Evolutionary conservation across 2,113 vertebrate species (phyloP).

Genomic region (Paralichthys olivaceus): DNA sequence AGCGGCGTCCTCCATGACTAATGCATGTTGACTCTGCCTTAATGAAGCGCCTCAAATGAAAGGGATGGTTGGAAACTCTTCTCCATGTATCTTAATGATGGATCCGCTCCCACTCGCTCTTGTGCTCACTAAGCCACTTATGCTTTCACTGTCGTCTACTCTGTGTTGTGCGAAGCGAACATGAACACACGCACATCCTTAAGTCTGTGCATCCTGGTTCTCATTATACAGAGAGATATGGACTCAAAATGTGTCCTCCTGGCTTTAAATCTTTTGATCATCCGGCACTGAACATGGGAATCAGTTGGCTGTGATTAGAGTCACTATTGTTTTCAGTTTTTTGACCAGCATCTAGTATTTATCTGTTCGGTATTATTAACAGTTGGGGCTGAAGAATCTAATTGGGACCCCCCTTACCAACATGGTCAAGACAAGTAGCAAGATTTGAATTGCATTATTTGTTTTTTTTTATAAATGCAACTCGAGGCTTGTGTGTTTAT

Average conservation of each 20-base stretch:
- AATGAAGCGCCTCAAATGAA: conserved; percentile 75
- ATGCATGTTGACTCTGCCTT: conserved; percentile 76
- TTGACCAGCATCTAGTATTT: not conserved
- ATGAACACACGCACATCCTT: conserved; percentile 10
- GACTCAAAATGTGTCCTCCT: not conserved
- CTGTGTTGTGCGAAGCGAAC: conserved; percentile 26
- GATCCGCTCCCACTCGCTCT: conserved; percentile 37
- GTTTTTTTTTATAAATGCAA: not conserved
- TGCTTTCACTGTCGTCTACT: conserved; percentile 8
- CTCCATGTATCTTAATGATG: conserved; percentile 73
- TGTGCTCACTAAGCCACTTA: conserved; percentile 17
- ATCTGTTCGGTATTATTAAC: not conserved
- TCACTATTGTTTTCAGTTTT: not conserved
- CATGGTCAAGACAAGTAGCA: not conserved
- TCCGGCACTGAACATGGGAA: conserved; percentile 3
- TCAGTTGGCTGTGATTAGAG: conserved; percentile 6
- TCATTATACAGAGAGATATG: conserved; percentile 45
- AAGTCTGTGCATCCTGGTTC: conserved; percentile 3
- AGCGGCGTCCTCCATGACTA: conserved; percentile 62
- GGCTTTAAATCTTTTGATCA: conserved; percentile 35
- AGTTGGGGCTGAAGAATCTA: not conserved
- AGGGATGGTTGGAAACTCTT: conserved; percentile 54
- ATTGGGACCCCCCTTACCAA: not conserved
- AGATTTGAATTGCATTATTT: not conserved
- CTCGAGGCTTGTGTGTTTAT: not conserved